Evolutionary conservation across 2,888 invertebrate species (phyloP).

Genomic region (Clistopyga incitator): DNA sequence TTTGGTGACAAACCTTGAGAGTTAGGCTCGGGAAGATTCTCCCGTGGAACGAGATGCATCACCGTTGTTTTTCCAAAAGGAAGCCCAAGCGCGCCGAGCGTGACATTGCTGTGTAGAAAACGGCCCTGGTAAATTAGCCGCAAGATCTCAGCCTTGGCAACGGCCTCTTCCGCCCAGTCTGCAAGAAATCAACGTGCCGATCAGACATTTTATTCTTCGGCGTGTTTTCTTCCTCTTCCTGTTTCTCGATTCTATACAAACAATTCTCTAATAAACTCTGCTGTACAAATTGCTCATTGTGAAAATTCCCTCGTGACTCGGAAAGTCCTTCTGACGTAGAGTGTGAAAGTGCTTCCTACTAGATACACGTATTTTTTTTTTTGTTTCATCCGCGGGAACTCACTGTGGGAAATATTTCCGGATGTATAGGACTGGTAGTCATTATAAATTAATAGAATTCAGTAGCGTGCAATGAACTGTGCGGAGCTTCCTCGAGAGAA

Average conservation of each 20-base stretch:
- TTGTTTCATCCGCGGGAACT: constrained; percentile 9
- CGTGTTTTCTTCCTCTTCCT: constrained; percentile 48
- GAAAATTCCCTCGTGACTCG: constrained; percentile 39
- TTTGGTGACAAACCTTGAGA: constrained; percentile 91
- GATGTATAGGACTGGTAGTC: constrained; percentile 49
- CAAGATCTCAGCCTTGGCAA: constrained; percentile 98
- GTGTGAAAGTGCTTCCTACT: constrained; percentile 68
- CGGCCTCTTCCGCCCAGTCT: constrained; percentile 99
- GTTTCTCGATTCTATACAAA: constrained; percentile 32
- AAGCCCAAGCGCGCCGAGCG: constrained; percentile 98
- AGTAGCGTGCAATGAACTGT: constrained; percentile 42
- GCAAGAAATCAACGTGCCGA: constrained; percentile 83
- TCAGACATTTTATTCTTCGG: constrained; percentile 27
- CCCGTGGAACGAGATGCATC: constrained; percentile 99
- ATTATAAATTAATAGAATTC: constrained; percentile 67
- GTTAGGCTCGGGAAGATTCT: constrained; percentile 99
- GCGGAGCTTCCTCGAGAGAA: constrained; percentile 4
- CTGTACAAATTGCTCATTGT: constrained; percentile 3
- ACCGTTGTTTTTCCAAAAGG: constrained; percentile 99
- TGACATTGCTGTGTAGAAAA: constrained; percentile 99
- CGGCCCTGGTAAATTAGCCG: constrained; percentile 99
- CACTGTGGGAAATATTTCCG: constrained; percentile 62
- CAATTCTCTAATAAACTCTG: constrained; percentile 3
- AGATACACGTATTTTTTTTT: constrained; percentile 35
- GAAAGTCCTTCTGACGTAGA: constrained; percentile 46